Percentiles rank a stretch among this genome's conserved stretches.
These are phyloP conservation scores for Thysanoteuthis rhombus DNA, from an alignment of 2,888 invertebrate species.

Conservation along the genomic window DNA sequence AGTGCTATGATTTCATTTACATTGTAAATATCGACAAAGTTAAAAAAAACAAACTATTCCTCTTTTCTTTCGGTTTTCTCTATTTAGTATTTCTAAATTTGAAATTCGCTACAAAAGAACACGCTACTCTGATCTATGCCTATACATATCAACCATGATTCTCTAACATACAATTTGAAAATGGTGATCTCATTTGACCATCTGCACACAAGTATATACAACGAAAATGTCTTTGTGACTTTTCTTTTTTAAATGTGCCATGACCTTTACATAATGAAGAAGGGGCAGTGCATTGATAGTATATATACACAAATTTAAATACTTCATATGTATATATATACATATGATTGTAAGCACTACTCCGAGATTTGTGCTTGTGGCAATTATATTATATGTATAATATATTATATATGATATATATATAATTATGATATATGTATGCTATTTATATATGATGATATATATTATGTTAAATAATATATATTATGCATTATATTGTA, in stretches of 20 bases:
- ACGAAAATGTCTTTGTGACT: constrained; percentile 27
- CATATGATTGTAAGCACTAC: background rate
- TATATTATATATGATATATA: no score
- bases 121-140: background rate
- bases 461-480: background rate
- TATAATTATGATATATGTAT: background rate
- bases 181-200: constrained; percentile 27
- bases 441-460: background rate
- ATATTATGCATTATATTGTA: background rate
- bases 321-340: background rate
- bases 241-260: background rate
- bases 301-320: background rate
- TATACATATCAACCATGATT: constrained; percentile 20
- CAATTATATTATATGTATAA: background rate
- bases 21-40: background rate
- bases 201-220: constrained; percentile 22
- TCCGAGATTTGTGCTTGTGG: background rate
- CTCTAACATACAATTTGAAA: background rate
- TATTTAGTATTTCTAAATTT: background rate
- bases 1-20: background rate
- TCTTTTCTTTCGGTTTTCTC: background rate
- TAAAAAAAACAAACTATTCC: background rate
- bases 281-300: background rate
- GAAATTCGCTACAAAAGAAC: background rate
- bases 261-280: background rate